Evolutionary conservation across 2,888 invertebrate species (phyloP), one percentile per base, ranked within the genome.

Genomic region (Lasioglossum vierecki): DNA sequence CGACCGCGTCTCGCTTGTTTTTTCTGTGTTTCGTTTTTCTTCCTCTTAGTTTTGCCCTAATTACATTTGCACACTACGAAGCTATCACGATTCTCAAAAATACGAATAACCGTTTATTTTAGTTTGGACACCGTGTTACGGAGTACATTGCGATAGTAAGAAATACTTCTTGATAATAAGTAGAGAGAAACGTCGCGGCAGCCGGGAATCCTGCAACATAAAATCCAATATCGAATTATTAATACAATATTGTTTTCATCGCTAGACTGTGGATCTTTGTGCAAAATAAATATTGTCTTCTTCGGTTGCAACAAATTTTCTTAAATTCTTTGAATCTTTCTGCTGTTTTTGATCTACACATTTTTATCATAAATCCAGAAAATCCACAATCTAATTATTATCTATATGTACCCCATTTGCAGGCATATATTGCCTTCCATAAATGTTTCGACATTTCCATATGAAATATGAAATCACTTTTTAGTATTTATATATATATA

Each of bases 41-140:
- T 82, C 77, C 73, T 73, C 73, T 73, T 73, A 73, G 70, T 53
- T 74, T 91, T 88, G 92, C 92, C 88, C 92, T 92, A 93, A 93
- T 93, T 93, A 92, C 92, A 91, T 89, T 91, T 89, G 91, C 89
- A 91, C 89, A 92, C 93, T 93, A 93, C 93, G 90, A 93, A 93
- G 93, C 93, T 93, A 93, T 93, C 93, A 92, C 93, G 93, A 93
- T 90, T 91, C 86, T 92, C 90, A 90, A 92, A 92, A 92, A 90
- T 92, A 92, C 91, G 92, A 92, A 91, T 91, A 88, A 91, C 88
- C 91, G 88, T 89, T 91, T 91, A 90, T 85, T 88, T 87, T 88
- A 88, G 86, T 82, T 70, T 88, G 85, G 91, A 91, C 92, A 90
- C 91, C 91, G 88, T 91, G 85, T 90, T 91, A 91, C 91, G 91